phyloP scores from a whole-genome alignment of 2,888 invertebrate species.

The Eumacrocentrus americanus region DNA sequence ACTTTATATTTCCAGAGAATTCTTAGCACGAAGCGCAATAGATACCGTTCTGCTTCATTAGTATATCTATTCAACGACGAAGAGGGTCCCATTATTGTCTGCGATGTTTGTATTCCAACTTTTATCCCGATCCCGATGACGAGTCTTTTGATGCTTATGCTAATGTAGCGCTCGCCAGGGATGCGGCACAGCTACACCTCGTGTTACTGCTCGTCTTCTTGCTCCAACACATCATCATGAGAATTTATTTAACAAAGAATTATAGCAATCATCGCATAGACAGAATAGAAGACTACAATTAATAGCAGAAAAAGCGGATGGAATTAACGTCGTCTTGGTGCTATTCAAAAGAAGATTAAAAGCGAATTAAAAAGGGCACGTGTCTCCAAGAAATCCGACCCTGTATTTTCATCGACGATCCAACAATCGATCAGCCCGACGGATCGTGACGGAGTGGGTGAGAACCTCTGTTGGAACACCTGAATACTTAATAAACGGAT shows the following conservation, averaged over 20 bases:
- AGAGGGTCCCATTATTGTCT: conserved; percentile 48
- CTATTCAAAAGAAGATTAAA: conserved; percentile 5
- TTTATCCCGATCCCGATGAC: conserved; percentile 47
- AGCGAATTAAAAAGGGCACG: conserved; percentile 17
- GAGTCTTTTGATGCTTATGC: conserved; percentile 39
- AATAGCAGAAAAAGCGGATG: neutral
- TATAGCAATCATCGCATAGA: neutral
- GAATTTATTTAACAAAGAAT: neutral
- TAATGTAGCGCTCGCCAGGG: conserved; percentile 38
- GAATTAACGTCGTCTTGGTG: conserved; percentile 5
- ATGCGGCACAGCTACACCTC: conserved; percentile 20
- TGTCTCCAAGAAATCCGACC: conserved; percentile 1
- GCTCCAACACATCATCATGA: neutral
- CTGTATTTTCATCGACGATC: conserved; percentile 17
- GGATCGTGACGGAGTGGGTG: conserved; percentile 35
- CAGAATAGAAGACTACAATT: neutral
- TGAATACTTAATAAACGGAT: conserved; percentile 62
- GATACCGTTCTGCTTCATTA: conserved; percentile 50
- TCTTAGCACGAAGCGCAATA: conserved; percentile 5
- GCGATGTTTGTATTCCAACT: conserved; percentile 53
- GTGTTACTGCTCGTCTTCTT: neutral
- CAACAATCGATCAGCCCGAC: conserved; percentile 23
- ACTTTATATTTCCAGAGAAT: neutral
- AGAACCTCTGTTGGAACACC: conserved; percentile 59
- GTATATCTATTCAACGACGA: conserved; percentile 49